Evolutionary conservation across 2,888 invertebrate species (phyloP), one percentile per base, ranked within the genome.

Genomic region (Baronia brevicornis): DNA sequence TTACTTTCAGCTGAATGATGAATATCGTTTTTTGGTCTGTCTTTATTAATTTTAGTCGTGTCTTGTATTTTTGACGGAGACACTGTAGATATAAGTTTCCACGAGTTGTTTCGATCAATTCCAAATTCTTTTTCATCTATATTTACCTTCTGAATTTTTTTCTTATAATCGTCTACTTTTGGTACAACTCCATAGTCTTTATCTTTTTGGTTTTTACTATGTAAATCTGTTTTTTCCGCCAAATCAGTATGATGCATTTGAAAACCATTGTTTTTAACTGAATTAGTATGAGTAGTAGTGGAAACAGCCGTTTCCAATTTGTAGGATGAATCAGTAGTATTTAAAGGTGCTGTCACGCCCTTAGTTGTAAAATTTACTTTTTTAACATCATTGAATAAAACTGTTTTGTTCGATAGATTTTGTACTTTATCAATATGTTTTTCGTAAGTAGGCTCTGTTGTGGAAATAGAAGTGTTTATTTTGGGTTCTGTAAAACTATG

Each of bases 21-120:
- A 19, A 45, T 60, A 13, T 75, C 71, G 24, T 58, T 51, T 51
- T 79, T 79, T 1, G 61, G 38, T 43, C 71, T 79, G n/a, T 77
- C 72, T 42, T 75, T 80, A n/a, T 55, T 44, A 5, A 68, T 54
- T 42, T 71, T 73, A 5, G 54, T 47, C 6, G 66, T 52, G 46
- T 77, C 78, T 47, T 71, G 68, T 4, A 50, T 41, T 59, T 79
- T 82, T 5, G 86, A 77, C 6, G 88, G 88, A 9, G 78, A 64
- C 7, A 88, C 73, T 1, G 87, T 87, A 7, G 88, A 80, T 38
- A 89, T 85, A 15, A 88, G 66, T 41, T 87, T 88, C 89, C 89
- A 89, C 4, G 84, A 78, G 53, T 68, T 70, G 44, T 80, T 84
- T 38, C 71, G 64, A 42, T 72, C 69, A 36, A 55, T 74, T 0